Evolutionary conservation across 2,888 invertebrate species (phyloP).

Genomic region (Escarpia spicata): DNA sequence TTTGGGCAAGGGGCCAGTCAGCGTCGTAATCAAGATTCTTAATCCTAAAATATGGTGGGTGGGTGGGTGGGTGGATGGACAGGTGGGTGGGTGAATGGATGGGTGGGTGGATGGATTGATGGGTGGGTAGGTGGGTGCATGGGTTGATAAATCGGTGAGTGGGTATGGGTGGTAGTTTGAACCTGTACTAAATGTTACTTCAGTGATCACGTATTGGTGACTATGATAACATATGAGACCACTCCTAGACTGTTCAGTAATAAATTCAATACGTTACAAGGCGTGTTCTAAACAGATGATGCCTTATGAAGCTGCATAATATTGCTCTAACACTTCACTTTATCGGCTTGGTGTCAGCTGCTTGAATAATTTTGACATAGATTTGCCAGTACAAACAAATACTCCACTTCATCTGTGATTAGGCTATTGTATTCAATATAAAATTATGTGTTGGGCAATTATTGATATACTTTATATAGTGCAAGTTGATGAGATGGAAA

Average conservation of each 20-base stretch:
- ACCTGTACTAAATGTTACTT: too few relatives aligned
- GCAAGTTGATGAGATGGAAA: not conserved
- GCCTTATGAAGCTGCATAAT: not conserved
- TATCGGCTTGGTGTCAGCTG: not conserved
- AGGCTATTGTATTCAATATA: not conserved
- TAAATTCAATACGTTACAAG: not conserved
- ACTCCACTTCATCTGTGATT: not conserved
- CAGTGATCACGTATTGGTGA: too few relatives aligned
- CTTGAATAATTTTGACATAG: not conserved
- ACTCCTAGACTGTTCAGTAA: not conserved
- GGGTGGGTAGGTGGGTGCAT: too few relatives aligned
- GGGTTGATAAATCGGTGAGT: too few relatives aligned
- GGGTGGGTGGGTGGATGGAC: too few relatives aligned
- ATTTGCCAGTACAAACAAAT: not conserved
- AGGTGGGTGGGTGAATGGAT: too few relatives aligned
- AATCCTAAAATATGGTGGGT: too few relatives aligned
- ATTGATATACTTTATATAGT: not conserved
- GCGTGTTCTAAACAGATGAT: not conserved
- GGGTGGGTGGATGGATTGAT: too few relatives aligned
- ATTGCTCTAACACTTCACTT: not conserved
- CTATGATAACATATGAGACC: too few relatives aligned
- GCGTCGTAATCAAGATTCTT: too few relatives aligned
- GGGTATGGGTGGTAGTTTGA: too few relatives aligned
- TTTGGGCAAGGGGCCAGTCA: too few relatives aligned
- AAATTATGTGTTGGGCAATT: not conserved